These are phyloP conservation scores for Myripristis murdjan DNA, from an alignment of 2,797 vertebrate genomes.

Conservation along the genomic window DNA sequence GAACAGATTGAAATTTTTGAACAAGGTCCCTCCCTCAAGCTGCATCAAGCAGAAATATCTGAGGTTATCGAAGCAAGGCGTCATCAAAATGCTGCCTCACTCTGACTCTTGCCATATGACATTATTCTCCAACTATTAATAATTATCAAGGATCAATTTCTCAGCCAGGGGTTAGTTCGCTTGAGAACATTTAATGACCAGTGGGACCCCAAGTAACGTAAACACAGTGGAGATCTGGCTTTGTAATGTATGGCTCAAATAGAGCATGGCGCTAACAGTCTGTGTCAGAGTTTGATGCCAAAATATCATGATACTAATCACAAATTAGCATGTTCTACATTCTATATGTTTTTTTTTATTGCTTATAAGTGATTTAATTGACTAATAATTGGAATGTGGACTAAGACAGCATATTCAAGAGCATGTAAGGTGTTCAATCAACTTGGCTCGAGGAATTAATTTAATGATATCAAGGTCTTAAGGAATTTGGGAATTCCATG, in stretches of 20 bases:
- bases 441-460: constrained; percentile 39
- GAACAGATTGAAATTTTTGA: too few species aligned
- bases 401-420: constrained; percentile 42
- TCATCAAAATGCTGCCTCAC: not conserved
- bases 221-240: too few species aligned
- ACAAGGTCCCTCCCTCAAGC: too few species aligned
- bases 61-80: not conserved
- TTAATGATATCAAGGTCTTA: constrained; percentile 1
- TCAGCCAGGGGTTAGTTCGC: too few species aligned
- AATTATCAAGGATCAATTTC: too few species aligned
- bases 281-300: too few species aligned
- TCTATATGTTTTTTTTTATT: constrained; percentile 32
- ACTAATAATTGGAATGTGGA: constrained; percentile 51
- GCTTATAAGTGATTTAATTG: constrained; percentile 59
- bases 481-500: constrained; percentile 23
- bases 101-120: constrained; percentile 2
- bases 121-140: constrained; percentile 13
- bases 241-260: too few species aligned
- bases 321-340: constrained; percentile 26
- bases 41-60: not conserved
- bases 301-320: too few species aligned
- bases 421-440: constrained; percentile 68
- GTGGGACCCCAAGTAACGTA: too few species aligned
- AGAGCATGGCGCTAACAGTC: too few species aligned
- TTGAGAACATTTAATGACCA: too few species aligned